phyloP scores from a whole-genome alignment of 2,797 vertebrate genomes.

The Cossypha niveicapilla region DNA sequence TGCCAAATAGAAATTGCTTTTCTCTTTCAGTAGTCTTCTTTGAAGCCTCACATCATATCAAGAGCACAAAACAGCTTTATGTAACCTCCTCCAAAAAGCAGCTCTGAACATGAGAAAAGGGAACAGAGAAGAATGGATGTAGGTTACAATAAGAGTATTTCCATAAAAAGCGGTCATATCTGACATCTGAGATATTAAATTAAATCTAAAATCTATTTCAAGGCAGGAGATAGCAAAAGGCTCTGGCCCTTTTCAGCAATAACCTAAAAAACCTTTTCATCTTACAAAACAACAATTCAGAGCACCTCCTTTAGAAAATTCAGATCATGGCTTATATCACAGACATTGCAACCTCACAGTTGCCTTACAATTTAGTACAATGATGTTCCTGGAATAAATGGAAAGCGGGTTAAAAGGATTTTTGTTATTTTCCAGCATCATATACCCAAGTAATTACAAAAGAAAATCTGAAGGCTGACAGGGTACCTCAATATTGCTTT shows the following conservation, averaged over 20 bases:
- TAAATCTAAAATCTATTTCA: conserved; percentile 53
- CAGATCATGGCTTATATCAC: neutral
- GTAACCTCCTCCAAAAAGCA: conserved; percentile 54
- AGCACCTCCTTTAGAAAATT: conserved; percentile 22
- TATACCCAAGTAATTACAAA: neutral
- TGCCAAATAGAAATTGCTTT: conserved; percentile 27
- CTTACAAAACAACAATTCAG: conserved; percentile 41
- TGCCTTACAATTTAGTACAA: neutral
- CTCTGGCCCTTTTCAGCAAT: conserved; percentile 45
- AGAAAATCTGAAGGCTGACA: conserved; percentile 1
- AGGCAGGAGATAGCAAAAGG: conserved; percentile 45
- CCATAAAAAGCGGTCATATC: conserved; percentile 43
- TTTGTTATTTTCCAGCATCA: conserved; percentile 9
- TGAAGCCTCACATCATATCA: conserved; percentile 41
- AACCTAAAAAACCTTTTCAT: conserved; percentile 42
- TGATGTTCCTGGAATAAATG: neutral
- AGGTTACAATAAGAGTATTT: conserved; percentile 51
- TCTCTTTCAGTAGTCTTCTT: conserved; percentile 46
- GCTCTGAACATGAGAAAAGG: conserved; percentile 19
- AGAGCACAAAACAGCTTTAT: conserved; percentile 59
- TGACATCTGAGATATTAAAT: conserved; percentile 59
- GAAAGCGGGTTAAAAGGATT: neutral
- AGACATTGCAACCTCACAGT: neutral
- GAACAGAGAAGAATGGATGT: conserved; percentile 26
- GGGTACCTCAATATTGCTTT: neutral